Evolutionary conservation across 2,888 invertebrate species (phyloP), one percentile per base, ranked within the genome.

Genomic region (Diaphora mendica): DNA sequence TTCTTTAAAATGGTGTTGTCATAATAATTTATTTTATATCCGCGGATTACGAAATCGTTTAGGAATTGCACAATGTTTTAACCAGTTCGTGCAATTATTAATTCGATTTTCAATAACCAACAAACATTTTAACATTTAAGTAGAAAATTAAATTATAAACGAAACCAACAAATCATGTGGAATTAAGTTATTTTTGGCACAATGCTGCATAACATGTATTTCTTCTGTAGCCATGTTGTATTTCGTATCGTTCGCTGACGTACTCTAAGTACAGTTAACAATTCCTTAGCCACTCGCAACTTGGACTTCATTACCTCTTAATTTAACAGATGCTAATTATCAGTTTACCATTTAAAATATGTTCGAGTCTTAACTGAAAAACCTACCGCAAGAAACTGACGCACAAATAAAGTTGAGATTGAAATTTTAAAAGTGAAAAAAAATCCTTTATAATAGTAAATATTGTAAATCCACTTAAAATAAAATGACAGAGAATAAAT

Each of bases 201-300:
- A 48, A 48, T 48, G 48, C 5, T 48, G 17, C 44, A 2, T 44
- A n/a, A 55, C 23, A n/a, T 90, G 85, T 85, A 88, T 88, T 89
- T 88, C 85, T 87, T 83, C 81, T 82, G 84, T 81, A 79, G 87
- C 88, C 80, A 82, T 69, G 85, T 84, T 82, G 80, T 81, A 82
- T 82, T 84, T 82, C 83, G 82, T 84, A 62, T 5, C 17, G 30
- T 76, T 68, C 77, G 87, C 89, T 89, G 86, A 87, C 74, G 87
- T 85, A 75, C 79, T 80, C 86, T 79, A 89, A 84, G 88, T 81
- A 89, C 89, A 88, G 39, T 59, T 23, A 55, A 20, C 71, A 51
- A 51, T 84, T 83, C 80, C 82, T 80, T 79, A 72, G 75, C 74
- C 68, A 72, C 79, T 66, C 69, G 55, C 66, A 69, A 70, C 76